Evolutionary conservation across 2,888 invertebrate species (phyloP).

Genomic region (Polymixis lichenea): DNA sequence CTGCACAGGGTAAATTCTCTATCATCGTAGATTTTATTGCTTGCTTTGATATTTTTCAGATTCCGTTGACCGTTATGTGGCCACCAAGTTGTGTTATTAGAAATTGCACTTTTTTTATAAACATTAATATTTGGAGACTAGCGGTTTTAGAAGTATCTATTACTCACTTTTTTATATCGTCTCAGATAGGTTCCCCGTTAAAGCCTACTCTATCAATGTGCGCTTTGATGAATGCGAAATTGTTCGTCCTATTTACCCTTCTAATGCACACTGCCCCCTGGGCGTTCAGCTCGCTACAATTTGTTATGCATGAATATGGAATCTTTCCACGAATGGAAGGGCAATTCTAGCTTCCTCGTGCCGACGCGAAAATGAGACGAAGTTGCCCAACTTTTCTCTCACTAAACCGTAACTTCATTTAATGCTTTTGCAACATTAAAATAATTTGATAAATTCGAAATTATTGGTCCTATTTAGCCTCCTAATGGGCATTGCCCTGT

Average conservation of each 20-base stretch:
- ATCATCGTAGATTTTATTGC: constrained; percentile 40
- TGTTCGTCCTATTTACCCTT: background rate
- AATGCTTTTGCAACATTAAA: constrained; percentile 37
- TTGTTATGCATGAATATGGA: background rate
- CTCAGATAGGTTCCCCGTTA: background rate
- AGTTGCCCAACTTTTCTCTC: constrained; percentile 14
- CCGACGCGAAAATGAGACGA: background rate
- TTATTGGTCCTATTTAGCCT: background rate
- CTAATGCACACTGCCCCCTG: background rate
- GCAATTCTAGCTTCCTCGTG: background rate
- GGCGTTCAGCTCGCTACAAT: background rate
- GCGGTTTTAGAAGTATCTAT: too few relatives aligned
- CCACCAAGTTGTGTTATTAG: background rate
- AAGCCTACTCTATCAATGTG: background rate
- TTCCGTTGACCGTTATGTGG: constrained; percentile 17
- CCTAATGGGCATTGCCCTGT: background rate
- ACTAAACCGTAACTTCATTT: constrained; percentile 23
- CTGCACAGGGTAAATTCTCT: constrained; percentile 32
- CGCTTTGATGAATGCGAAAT: background rate
- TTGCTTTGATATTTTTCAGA: constrained; percentile 21
- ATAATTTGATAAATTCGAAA: constrained; percentile 20
- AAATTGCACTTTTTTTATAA: background rate
- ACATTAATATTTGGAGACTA: background rate
- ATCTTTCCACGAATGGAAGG: background rate
- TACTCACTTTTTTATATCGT: background rate